Conservation (phyloP, 2,113 vertebrate genomes). For the Peromyscus polionotus region DNA sequence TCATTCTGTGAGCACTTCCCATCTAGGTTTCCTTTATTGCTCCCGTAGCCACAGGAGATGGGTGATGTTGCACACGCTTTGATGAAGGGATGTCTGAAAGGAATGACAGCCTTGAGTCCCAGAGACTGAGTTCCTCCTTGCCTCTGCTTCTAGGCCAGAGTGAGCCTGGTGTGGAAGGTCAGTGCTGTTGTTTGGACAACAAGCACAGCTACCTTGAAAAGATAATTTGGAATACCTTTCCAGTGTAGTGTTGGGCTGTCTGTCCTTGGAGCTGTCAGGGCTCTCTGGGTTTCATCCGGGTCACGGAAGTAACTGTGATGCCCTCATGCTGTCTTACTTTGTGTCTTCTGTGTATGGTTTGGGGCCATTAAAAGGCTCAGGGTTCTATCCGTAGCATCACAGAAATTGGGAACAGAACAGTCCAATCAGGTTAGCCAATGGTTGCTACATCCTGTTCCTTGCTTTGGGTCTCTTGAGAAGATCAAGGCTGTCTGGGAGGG, state of each 20-base stretch:
- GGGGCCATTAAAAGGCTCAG: not conserved
- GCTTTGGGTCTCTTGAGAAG: not conserved
- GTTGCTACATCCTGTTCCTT: accelerated
- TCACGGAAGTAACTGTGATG: not conserved
- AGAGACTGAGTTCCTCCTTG: accelerated
- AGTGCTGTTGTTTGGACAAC: no score
- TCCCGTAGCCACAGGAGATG: not conserved
- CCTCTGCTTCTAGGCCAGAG: not conserved
- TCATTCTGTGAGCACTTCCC: not conserved
- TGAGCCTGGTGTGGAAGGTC: not conserved
- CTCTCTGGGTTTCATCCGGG: no score
- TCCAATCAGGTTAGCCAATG: not conserved
- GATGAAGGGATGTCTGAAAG: not conserved
- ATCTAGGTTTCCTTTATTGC: accelerated
- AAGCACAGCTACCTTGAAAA: not conserved
- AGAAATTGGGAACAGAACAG: not conserved
- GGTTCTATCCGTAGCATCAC: not conserved
- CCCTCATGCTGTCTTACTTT: not conserved
- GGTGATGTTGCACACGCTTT: accelerated
- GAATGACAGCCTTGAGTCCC: no score
- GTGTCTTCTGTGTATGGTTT: not conserved
- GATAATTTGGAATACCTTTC: not conserved
- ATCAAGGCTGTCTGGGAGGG: not conserved
- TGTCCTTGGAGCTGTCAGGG: not conserved
- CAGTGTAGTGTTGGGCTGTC: not conserved